Percentiles rank a stretch among this genome's conserved stretches.
These are phyloP conservation scores for Polydesmus complanatus DNA, from an alignment of 2,888 invertebrate species.

Conservation along the genomic window DNA sequence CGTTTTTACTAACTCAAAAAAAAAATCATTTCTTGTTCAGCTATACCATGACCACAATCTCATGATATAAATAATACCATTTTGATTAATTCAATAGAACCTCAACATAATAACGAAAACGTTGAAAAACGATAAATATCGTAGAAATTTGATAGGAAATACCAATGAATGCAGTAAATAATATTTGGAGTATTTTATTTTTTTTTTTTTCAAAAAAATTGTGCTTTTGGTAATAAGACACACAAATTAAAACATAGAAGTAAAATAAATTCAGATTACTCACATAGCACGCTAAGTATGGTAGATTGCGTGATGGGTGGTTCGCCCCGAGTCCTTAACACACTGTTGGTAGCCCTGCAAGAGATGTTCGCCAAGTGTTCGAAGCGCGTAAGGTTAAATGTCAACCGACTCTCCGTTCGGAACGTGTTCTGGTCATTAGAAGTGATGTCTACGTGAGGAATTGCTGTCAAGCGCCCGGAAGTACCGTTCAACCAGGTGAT, in stretches of 20 bases:
- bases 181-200: not conserved
- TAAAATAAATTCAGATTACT: slow-evolving; percentile 35
- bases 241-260: not conserved
- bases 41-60: too few relatives aligned
- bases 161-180: not conserved
- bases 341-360: slow-evolving; percentile 69
- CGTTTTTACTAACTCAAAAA: too few relatives aligned
- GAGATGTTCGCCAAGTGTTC: slow-evolving; percentile 65
- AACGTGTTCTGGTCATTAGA: slow-evolving; percentile 42
- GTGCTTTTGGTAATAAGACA: too few relatives aligned
- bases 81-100: too few relatives aligned
- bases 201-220: too few relatives aligned
- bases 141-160: too few relatives aligned
- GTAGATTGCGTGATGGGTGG: slow-evolving; percentile 56
- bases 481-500: slow-evolving; percentile 76
- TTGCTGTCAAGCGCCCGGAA: slow-evolving; percentile 5
- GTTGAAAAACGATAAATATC: too few relatives aligned
- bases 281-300: slow-evolving; percentile 72
- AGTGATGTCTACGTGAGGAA: slow-evolving; percentile 9
- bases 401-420: slow-evolving; percentile 59
- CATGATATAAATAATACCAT: too few relatives aligned
- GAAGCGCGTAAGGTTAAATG: slow-evolving; percentile 63
- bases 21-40: too few relatives aligned
- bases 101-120: too few relatives aligned
- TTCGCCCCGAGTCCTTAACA: slow-evolving; percentile 55